Evolutionary conservation across 1,140 invertebrate genomes (phyloP), one percentile per base, ranked within the genome.

Genomic region (Diorhabda elongata): DNA sequence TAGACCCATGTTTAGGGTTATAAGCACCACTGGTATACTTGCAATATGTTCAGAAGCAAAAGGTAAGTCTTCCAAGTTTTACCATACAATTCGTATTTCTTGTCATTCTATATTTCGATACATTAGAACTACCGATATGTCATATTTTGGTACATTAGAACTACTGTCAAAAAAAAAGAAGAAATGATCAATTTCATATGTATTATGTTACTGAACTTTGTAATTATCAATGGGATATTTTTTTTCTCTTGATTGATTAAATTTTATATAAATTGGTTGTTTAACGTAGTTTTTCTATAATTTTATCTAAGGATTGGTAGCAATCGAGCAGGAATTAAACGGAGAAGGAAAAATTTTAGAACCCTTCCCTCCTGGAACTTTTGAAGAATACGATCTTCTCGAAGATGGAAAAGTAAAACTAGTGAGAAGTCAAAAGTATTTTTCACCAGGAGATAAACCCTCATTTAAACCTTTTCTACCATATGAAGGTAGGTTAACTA

Each of bases 11-110:
- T 92, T 90, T 77, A 81, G 73, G 75, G 58, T 88, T 6, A 83
- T 82, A 62, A 85, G 84, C 70, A 77, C 84, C 41, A 81, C 81
- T 75, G 87, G 86, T 42, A 78, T 87, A 66, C 75, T 92, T 11
- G 90, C 82, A 45, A 78, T 91, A 47, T 87, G 83, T 76, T 91
- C 90, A 5, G 90, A 92, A 80, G 88, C 85, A 45, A 92, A 89
- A 87, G 87, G 90, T 84, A 80, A 80, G 47, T 78, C 82, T 11
- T 26, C 26, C 26, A 26, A 26, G 26, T 26, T 26, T 26, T 26
- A 26, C 26, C 26, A 26, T 26, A 26, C 26, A 26, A 26, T 26
- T 26, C 26, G 26, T 26, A 26, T 26, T 26, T 26, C 26, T 26
- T 26, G 26, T 26, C 26, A 26, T 26, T 1, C 26, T 26, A 26